phyloP scores from a whole-genome alignment of 1,140 invertebrate genomes.

The Sitobion miscanthi region DNA sequence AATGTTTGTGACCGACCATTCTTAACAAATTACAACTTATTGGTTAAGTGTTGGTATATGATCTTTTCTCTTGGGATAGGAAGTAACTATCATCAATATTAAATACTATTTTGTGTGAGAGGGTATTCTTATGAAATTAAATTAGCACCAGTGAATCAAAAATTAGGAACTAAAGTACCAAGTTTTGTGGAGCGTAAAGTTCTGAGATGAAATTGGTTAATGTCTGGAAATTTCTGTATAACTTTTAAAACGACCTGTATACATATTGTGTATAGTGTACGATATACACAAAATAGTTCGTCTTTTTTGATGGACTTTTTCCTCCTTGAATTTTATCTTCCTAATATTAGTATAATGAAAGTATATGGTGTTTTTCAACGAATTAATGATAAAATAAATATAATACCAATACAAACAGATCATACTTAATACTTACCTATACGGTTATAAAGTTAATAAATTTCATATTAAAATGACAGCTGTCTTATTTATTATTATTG shows the following conservation, averaged over 20 bases:
- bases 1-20: neutral
- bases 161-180: neutral
- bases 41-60: neutral
- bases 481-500: neutral
- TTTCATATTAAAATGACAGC: too few species aligned
- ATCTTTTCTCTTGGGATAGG: neutral
- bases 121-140: neutral
- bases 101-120: neutral
- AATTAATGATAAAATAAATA: conserved; percentile 3
- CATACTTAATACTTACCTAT: too few species aligned
- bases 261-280: neutral
- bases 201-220: neutral
- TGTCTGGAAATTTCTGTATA: neutral
- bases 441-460: too few species aligned
- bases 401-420: neutral
- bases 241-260: neutral
- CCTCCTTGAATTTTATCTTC: neutral
- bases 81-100: neutral
- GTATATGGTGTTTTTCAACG: neutral
- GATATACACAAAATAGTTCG: neutral
- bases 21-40: neutral
- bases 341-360: neutral
- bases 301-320: neutral
- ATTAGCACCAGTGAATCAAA: neutral
- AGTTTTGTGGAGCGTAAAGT: neutral